Base-by-base conservation (phyloP, 1,140 invertebrate species). In the Oryctes rhinoceros region DNA sequence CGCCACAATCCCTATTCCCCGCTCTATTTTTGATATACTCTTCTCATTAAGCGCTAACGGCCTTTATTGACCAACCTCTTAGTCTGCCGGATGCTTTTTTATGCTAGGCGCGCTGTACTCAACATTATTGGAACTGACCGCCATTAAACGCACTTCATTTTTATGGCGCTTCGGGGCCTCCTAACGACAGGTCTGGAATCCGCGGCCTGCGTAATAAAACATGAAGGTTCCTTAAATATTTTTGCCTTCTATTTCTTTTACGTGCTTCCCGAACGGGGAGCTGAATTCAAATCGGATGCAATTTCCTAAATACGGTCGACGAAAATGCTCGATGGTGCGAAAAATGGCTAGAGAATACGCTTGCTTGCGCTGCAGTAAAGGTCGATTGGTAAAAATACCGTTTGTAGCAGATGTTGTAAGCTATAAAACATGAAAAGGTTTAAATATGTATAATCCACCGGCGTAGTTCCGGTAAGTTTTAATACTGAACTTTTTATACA, bases 41-140 rank as follows among this genome's bases (percentile, higher is more conserved):
- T 59, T 59, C 15, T n/a, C n/a, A 6, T 59, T 59, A 59, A 59
- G 15, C 5, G 39, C 39, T 44, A 44, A 44, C 39, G 39, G 39
- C 53, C 15, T 59, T 59, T 59, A 18, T 59, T 18, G 15, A 18
- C 53, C 15, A 59, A 59, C 18, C 18, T 59, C 53, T 59, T 59
- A 18, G 15, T 18, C 53, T 59, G 18, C n/a, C 11, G n/a, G 18
- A 59, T 59, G 39, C 39, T 18, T 59, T 59, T 59, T 59, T 59
- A 59, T 59, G 15, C 18, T 18, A 59, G 15, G 15, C 53, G n/a
- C n/a, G 53, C 53, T 59, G 53, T 18, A 18, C 53, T 59, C 53
- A 59, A 59, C 53, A 59, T 20, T 59, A 59, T 59, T 59, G 53
- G 53, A 59, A 59, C 53, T 59, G 53, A 59, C 53, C 53, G 53